Conservation (phyloP, 2,113 vertebrate species). For the mouse (Mus musculus) region GRCm39 chr11:44355501-44356000, state of each 20-base stretch:
- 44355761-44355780: too few species aligned
- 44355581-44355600: neutral
- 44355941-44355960: too few species aligned
- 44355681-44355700: neutral
- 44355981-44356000: too few species aligned
- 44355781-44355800: too few species aligned
- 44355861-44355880: conserved; percentile 54
- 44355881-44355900: neutral
- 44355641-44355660: neutral
- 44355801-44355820: too few species aligned
- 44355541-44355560: neutral
- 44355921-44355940: too few species aligned
- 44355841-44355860: neutral
- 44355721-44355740: too few species aligned
- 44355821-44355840: too few species aligned
- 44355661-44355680: conserved; percentile 36
- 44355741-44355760: too few species aligned
- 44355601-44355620: neutral
- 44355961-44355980: too few species aligned
- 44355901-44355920: too few species aligned
- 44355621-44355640: neutral
- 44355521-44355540: neutral
- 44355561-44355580: neutral
- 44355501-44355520: neutral
- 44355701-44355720: too few species aligned